Evolutionary conservation across 1,140 invertebrate genomes (phyloP).

Genomic region (Sinella curviseta): DNA sequence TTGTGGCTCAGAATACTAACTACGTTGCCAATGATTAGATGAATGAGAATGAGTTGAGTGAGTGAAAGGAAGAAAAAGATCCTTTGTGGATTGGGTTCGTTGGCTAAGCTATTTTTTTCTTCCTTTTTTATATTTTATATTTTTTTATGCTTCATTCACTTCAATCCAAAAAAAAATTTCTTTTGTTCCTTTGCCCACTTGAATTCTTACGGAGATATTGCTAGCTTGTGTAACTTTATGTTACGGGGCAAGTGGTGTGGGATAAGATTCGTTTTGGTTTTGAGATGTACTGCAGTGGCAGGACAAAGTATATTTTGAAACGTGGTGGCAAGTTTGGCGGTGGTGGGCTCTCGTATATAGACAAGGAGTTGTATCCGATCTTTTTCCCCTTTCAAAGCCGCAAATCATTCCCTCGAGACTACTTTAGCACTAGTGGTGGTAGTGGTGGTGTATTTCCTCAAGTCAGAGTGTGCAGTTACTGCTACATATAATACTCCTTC

Average conservation of each 20-base stretch:
- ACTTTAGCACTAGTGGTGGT: background rate
- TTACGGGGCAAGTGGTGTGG: too few species aligned
- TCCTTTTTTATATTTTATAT: background rate
- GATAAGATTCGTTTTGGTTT: too few species aligned
- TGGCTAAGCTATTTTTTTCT: too few species aligned
- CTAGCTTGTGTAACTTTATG: too few species aligned
- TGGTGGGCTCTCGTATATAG: too few species aligned
- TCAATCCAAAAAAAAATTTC: background rate
- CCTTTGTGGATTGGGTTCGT: background rate
- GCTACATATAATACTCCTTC: background rate
- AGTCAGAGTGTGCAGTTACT: too few species aligned
- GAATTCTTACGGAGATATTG: background rate
- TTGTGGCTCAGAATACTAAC: background rate
- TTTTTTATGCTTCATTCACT: background rate
- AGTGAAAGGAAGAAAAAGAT: background rate
- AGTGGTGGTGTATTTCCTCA: background rate
- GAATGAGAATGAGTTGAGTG: background rate
- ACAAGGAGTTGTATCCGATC: background rate
- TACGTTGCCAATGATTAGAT: background rate
- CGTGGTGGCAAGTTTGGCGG: too few species aligned
- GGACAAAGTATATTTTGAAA: too few species aligned
- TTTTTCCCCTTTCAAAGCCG: conserved; percentile 8
- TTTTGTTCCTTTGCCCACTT: background rate
- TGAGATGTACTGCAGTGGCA: too few species aligned
- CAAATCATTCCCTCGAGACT: conserved; percentile 21